Conservation (phyloP, 1,140 invertebrate species). For the Bombus balteatus region DNA sequence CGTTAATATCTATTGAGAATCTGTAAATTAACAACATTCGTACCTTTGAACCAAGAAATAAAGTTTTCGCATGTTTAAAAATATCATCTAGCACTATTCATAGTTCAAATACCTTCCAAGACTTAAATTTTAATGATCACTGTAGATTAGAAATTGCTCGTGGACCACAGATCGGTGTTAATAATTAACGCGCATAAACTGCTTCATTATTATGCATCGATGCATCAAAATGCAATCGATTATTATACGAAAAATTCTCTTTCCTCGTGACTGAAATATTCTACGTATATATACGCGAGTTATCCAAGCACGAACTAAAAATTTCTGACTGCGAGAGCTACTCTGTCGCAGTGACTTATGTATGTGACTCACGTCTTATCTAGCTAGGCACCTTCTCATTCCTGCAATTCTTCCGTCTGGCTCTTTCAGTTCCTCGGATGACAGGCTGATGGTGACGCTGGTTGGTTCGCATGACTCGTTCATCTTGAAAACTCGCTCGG, state of each 20-base stretch:
- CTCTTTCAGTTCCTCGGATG: constrained; percentile 44
- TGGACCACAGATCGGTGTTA: not conserved
- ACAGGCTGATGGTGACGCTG: constrained; percentile 45
- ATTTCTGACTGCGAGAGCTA: constrained; percentile 29
- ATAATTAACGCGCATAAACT: not conserved
- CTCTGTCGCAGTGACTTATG: constrained; percentile 39
- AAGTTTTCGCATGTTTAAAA: not conserved
- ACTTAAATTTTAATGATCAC: too few species aligned
- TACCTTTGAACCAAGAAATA: not conserved
- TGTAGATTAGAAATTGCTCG: too few species aligned
- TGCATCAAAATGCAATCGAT: not conserved
- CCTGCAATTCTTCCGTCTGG: constrained; percentile 31
- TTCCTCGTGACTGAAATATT: not conserved
- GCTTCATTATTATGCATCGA: not conserved
- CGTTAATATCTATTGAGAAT: not conserved
- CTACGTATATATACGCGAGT: not conserved
- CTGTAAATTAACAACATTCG: not conserved
- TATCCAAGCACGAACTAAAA: not conserved
- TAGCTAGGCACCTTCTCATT: constrained; percentile 35
- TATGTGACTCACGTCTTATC: constrained; percentile 62
- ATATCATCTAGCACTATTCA: too few species aligned
- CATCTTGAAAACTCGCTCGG: constrained; percentile 51
- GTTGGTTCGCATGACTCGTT: constrained; percentile 43
- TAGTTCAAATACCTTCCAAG: not conserved
- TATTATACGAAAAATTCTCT: not conserved